Conservation (phyloP, 1,140 invertebrate genomes). For the Danaus plexippus region DNA sequence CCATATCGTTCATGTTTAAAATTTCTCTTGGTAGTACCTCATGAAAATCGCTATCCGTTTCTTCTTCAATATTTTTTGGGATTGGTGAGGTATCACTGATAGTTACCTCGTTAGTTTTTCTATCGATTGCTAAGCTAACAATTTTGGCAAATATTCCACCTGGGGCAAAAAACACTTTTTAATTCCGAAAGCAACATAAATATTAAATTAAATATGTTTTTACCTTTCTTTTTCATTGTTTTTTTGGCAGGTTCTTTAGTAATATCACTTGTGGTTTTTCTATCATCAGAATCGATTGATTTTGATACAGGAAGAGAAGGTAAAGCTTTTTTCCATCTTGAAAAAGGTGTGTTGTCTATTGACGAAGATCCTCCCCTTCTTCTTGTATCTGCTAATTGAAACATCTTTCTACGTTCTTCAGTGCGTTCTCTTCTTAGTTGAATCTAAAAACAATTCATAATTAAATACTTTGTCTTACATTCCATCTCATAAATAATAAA, state of each 20-base stretch:
- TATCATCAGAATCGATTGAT: constrained; percentile 69
- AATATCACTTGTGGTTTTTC: constrained; percentile 40
- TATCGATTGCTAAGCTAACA: constrained; percentile 74
- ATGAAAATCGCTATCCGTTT: constrained; percentile 77
- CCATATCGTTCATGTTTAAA: constrained; percentile 61
- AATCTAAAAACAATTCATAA: constrained; percentile 67
- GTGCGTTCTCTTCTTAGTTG: constrained; percentile 90
- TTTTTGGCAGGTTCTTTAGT: constrained; percentile 34
- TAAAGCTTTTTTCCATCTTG: constrained; percentile 80
- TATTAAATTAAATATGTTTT: constrained; percentile 12
- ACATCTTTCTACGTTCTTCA: constrained; percentile 94
- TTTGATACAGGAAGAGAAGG: constrained; percentile 72
- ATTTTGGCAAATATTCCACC: constrained; percentile 75
- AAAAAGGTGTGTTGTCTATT: constrained; percentile 74
- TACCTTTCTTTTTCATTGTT: constrained; percentile 50
- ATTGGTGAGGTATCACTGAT: constrained; percentile 26
- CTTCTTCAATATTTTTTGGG: constrained; percentile 69
- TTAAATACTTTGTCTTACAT: constrained; percentile 1
- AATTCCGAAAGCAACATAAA: constrained; percentile 9
- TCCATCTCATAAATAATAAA: neutral
- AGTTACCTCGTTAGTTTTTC: constrained; percentile 63
- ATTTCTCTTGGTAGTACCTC: constrained; percentile 77
- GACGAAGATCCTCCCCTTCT: constrained; percentile 72
- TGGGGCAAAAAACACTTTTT: constrained; percentile 25
- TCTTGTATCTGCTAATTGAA: constrained; percentile 84